Percentiles rank a stretch among this genome's conserved stretches.
These are phyloP conservation scores for Hydrolagus affinis DNA, from an alignment of 2,113 vertebrate genomes.

Conservation along the genomic window DNA sequence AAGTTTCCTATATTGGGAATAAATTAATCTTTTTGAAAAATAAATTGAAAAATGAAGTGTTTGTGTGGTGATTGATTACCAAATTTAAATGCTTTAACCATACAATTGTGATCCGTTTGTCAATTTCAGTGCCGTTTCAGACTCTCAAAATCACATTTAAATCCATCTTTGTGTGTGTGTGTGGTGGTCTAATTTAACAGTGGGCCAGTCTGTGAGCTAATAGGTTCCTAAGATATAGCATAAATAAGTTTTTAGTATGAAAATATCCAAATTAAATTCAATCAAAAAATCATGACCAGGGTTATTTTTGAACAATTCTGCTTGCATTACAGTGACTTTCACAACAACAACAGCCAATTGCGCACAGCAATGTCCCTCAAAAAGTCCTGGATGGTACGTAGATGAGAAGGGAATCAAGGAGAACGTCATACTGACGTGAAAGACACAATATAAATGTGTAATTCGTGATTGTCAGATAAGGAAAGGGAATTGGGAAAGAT, in stretches of 20 bases:
- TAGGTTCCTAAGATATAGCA: neutral
- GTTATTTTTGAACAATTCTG: too few relatives aligned
- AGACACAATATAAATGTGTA: too few relatives aligned
- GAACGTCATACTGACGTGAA: too few relatives aligned
- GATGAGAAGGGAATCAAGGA: too few relatives aligned
- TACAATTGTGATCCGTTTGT: neutral
- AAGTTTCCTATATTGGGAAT: neutral
- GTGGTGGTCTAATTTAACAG: neutral
- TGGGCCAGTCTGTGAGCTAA: neutral
- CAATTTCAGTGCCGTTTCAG: neutral
- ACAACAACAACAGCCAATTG: too few relatives aligned
- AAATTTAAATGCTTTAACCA: neutral
- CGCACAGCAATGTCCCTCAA: too few relatives aligned
- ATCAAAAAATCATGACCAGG: neutral
- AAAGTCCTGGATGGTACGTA: too few relatives aligned
- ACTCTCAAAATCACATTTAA: neutral
- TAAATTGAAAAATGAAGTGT: neutral
- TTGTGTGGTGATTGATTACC: neutral
- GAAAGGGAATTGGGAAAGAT: too few relatives aligned
- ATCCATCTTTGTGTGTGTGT: neutral
- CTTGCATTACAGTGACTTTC: too few relatives aligned
- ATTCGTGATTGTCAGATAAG: too few relatives aligned
- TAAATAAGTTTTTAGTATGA: neutral
- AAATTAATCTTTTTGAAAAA: neutral
- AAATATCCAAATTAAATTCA: neutral